These are phyloP conservation scores for Hypomesus transpacificus DNA, from an alignment of 2,113 vertebrate species.

Conservation along the genomic window DNA sequence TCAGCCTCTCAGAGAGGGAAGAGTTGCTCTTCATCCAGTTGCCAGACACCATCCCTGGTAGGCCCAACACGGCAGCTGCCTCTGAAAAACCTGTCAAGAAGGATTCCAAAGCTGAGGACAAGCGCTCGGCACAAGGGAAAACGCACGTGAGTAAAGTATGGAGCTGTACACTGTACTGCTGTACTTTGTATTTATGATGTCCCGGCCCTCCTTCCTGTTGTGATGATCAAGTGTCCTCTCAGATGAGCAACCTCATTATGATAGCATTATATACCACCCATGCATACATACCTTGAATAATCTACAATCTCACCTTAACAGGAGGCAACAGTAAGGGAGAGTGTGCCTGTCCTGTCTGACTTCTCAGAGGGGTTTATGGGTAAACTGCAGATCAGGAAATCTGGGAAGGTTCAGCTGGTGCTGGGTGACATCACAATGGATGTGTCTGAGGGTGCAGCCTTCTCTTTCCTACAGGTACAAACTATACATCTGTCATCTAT, in stretches of 20 bases:
- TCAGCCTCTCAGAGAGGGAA: conserved; percentile 60
- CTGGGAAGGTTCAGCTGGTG: conserved; percentile 71
- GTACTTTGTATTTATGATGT: too few relatives aligned
- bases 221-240: too few relatives aligned
- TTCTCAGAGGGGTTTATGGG: conserved; percentile 70
- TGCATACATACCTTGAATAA: too few relatives aligned
- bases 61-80: not conserved
- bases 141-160: conserved; percentile 47
- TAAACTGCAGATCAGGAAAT: conserved; percentile 71
- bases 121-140: conserved; percentile 41
- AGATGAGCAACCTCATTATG: too few relatives aligned
- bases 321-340: conserved; percentile 43
- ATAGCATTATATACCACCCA: too few relatives aligned
- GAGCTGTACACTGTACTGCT: not conserved
- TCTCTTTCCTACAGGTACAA: conserved; percentile 73
- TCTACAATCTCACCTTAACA: conserved; percentile 21
- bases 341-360: conserved; percentile 56
- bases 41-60: conserved; percentile 67
- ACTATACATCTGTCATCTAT: not conserved
- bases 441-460: conserved; percentile 69
- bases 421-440: conserved; percentile 69
- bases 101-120: conserved; percentile 48
- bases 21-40: conserved; percentile 76
- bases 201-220: too few relatives aligned
- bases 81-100: conserved; percentile 42